Percentiles rank a stretch among this genome's conserved stretches.
These are phyloP conservation scores for Percina caprodes DNA, from an alignment of 2,113 vertebrate species.

Conservation along the genomic window DNA sequence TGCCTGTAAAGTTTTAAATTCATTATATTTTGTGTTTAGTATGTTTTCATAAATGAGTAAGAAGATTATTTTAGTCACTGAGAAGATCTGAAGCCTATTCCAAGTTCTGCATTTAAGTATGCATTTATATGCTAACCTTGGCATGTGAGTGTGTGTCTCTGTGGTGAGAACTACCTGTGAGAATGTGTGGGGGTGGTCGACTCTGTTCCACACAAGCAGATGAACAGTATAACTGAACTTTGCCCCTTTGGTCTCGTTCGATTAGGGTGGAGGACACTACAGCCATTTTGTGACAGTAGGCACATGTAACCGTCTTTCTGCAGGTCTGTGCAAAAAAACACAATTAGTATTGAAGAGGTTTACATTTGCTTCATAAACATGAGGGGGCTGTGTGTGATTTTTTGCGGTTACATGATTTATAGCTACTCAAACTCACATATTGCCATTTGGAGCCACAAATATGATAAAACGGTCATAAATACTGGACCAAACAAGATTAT, in stretches of 20 bases:
- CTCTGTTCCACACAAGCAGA: constrained; percentile 67
- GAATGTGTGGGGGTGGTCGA: constrained; percentile 63
- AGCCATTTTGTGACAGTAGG: constrained; percentile 61
- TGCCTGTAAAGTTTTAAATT: neutral
- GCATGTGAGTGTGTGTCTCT: neutral
- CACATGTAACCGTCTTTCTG: constrained; percentile 69
- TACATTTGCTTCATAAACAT: neutral
- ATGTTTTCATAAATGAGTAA: neutral
- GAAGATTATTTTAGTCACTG: neutral
- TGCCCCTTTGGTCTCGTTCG: constrained; percentile 74
- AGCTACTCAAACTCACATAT: neutral
- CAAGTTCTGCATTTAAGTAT: neutral
- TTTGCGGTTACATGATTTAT: neutral
- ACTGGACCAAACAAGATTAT: neutral
- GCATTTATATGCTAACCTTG: neutral
- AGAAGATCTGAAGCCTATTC: neutral
- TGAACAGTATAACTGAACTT: constrained; percentile 79
- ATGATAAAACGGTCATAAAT: neutral
- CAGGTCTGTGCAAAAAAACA: constrained; percentile 57
- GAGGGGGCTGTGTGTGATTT: neutral
- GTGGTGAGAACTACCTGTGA: constrained; percentile 53
- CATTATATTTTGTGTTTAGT: neutral
- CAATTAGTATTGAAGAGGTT: neutral
- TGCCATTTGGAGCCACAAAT: neutral
- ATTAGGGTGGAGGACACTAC: constrained; percentile 69